These are phyloP conservation scores for Drosophila azteca DNA, from an alignment of 1,140 invertebrate genomes.

Conservation along the genomic window DNA sequence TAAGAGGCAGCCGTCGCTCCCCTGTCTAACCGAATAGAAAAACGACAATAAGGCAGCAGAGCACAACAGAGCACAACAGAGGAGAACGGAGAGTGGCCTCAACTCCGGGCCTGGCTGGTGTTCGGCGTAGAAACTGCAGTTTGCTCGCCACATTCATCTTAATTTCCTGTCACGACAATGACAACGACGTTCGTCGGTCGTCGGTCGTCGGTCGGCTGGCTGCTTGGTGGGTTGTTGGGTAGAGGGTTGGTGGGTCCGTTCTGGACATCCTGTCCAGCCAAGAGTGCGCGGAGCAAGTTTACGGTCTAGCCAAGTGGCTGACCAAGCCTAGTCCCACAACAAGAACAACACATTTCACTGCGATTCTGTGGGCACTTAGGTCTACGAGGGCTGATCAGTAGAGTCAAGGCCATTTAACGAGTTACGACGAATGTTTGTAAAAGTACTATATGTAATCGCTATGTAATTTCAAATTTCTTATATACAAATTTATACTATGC, in stretches of 20 bases:
- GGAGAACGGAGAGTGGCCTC: constrained; percentile 16
- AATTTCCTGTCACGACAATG: constrained; percentile 82
- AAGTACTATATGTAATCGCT: neutral
- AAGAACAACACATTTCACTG: constrained; percentile 48
- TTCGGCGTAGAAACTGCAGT: constrained; percentile 61
- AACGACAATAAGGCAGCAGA: constrained; percentile 43
- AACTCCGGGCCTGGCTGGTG: constrained; percentile 6
- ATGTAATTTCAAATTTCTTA: no score
- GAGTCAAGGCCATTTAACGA: neutral
- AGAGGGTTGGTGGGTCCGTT: constrained; percentile 9
- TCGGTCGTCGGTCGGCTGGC: constrained; percentile 36
- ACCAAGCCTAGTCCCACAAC: constrained; percentile 37
- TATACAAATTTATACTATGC: no score
- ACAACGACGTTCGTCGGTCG: constrained; percentile 67
- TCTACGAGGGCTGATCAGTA: constrained; percentile 3
- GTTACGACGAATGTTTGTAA: neutral
- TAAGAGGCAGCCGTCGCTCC: constrained; percentile 59
- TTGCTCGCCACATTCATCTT: constrained; percentile 82
- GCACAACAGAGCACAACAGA: constrained; percentile 36
- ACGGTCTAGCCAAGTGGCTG: constrained; percentile 43
- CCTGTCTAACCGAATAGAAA: constrained; percentile 50
- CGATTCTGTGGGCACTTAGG: constrained; percentile 24
- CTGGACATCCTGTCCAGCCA: constrained; percentile 40
- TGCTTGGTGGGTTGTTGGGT: constrained; percentile 23
- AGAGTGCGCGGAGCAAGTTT: constrained; percentile 41